Evolutionary conservation across 2,888 invertebrate genomes (phyloP).

Genomic region (Zhengitettix transpicula): DNA sequence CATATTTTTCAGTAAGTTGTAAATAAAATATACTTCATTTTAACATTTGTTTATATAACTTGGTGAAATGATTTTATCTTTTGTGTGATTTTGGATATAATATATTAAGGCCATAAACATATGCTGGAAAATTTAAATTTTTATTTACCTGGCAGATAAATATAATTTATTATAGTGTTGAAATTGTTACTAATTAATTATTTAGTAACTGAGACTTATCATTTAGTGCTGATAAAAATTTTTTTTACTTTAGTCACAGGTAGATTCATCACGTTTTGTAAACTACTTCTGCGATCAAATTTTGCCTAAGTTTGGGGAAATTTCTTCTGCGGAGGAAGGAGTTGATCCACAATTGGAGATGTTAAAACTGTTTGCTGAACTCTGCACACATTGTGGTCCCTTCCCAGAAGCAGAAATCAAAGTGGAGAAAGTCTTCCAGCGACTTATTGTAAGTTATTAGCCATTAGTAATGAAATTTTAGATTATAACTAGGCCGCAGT

Average conservation of each 20-base stretch:
- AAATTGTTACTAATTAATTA: no score
- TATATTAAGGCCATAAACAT: no score
- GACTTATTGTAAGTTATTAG: constrained; percentile 6
- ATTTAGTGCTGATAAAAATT: constrained; percentile 1
- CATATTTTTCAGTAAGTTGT: constrained; percentile 70
- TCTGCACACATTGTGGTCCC: constrained; percentile 58
- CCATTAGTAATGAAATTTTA: no score
- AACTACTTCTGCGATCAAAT: constrained; percentile 73
- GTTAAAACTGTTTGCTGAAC: constrained; percentile 73
- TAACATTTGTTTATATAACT: not conserved
- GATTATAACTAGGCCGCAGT: no score
- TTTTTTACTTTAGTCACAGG: constrained; percentile 45
- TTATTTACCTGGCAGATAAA: no score
- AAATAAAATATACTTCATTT: not conserved
- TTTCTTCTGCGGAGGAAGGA: constrained; percentile 41
- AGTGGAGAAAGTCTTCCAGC: constrained; percentile 31
- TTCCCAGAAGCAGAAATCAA: constrained; percentile 57
- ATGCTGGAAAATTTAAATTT: no score
- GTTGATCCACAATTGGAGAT: constrained; percentile 58
- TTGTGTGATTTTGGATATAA: not conserved
- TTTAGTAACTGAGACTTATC: no score
- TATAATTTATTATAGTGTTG: no score
- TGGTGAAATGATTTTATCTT: not conserved
- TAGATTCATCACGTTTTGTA: constrained; percentile 71
- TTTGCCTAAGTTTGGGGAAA: constrained; percentile 52